Conservation (phyloP, 30 jellyfish, hydroid and myxozoan species). For the Nemopilema nomurai region DNA sequence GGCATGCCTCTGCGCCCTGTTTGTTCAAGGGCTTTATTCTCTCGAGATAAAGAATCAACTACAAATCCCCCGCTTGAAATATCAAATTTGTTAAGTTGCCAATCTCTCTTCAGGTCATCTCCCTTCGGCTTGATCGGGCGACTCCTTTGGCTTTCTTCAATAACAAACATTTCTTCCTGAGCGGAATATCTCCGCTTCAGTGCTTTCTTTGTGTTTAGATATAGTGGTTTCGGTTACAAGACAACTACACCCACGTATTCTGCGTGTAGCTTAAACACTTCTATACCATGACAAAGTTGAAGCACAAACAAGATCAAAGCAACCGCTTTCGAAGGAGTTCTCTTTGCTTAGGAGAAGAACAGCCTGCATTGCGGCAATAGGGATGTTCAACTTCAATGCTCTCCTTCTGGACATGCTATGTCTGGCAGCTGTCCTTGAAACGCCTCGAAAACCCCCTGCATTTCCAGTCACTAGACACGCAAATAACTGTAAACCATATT, state of each 20-base stretch:
- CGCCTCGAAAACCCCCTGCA: too few species aligned
- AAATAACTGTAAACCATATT: too few species aligned
- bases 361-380: too few species aligned
- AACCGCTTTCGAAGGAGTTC: background rate
- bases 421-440: too few species aligned
- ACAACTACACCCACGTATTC: background rate
- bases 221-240: background rate
- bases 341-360: too few species aligned
- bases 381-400: too few species aligned
- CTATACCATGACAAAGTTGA: background rate
- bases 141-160: background rate
- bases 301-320: background rate
- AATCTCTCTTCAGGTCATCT: background rate
- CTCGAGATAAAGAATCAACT: background rate
- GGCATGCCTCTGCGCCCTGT: background rate
- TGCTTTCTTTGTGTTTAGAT: background rate
- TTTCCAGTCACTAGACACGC: too few species aligned
- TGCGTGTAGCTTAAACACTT: background rate
- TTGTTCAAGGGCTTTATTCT: background rate
- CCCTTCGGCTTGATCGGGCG: too few species aligned
- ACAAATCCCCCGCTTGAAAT: background rate
- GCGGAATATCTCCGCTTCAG: background rate
- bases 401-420: too few species aligned
- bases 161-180: background rate
- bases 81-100: background rate